Conservation (phyloP, 1,140 invertebrate species). For the Drosophila gunungcola region DNA sequence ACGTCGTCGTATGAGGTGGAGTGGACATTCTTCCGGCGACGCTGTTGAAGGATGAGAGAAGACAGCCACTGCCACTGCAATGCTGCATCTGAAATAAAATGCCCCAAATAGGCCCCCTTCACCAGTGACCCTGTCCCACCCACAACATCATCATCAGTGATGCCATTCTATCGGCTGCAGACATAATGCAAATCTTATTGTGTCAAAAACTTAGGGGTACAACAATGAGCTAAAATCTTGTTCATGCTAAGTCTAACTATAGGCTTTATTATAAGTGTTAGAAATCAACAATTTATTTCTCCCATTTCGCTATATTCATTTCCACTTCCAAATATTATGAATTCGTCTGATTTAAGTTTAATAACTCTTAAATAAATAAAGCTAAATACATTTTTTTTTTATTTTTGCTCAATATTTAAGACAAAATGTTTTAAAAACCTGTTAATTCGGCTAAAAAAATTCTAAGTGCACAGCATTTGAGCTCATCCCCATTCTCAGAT, state of each 20-base stretch:
- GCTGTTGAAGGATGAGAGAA: slow-evolving; percentile 11
- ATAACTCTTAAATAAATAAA: no score
- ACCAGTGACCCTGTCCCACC: neutral
- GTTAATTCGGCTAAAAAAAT: neutral
- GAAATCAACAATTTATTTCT: no score
- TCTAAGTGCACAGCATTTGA: neutral
- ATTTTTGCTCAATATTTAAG: neutral
- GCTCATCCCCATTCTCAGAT: slow-evolving; percentile 7
- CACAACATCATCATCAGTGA: slow-evolving; percentile 3
- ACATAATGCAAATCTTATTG: neutral
- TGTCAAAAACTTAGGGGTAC: neutral
- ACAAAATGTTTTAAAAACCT: neutral
- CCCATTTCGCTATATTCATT: no score
- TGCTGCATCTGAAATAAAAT: slow-evolving; percentile 32
- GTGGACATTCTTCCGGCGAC: slow-evolving; percentile 39
- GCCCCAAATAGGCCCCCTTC: slow-evolving; percentile 31
- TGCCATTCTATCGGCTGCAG: neutral
- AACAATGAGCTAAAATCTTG: no score
- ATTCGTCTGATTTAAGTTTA: no score
- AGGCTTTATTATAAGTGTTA: no score
- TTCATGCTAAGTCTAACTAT: no score
- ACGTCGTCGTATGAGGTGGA: slow-evolving; percentile 7
- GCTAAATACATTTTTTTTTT: no score
- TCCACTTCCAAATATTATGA: no score
- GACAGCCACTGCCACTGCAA: slow-evolving; percentile 20